Evolutionary conservation across 2,113 vertebrate species (phyloP).

Genomic region (Sinocyclocheilus rhinocerous): DNA sequence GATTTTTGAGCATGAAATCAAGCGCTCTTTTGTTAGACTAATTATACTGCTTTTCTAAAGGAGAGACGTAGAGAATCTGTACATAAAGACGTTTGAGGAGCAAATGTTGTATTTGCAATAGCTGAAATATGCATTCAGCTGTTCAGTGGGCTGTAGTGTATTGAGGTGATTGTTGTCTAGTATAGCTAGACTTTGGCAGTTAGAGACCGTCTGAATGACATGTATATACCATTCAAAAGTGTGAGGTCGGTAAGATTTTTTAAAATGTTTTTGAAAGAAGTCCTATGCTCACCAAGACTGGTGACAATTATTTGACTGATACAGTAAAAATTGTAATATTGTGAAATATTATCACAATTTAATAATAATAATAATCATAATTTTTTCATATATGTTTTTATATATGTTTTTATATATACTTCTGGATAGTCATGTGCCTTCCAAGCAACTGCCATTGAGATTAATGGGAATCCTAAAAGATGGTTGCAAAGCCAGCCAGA

Average conservation of each 20-base stretch:
- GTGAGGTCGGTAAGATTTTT: too few relatives aligned
- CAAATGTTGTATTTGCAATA: background rate
- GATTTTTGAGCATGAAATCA: conserved; percentile 18
- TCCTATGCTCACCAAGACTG: too few relatives aligned
- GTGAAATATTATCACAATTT: too few relatives aligned
- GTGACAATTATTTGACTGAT: too few relatives aligned
- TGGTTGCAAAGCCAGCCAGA: background rate
- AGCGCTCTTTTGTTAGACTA: background rate
- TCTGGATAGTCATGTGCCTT: background rate
- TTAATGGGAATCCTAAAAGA: background rate
- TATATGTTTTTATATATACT: background rate
- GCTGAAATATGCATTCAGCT: background rate
- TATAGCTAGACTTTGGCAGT: too few relatives aligned
- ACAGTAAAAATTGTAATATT: too few relatives aligned
- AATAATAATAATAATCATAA: too few relatives aligned
- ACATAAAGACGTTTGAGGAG: background rate
- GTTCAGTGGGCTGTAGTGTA: background rate
- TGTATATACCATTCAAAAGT: too few relatives aligned
- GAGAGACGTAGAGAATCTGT: background rate
- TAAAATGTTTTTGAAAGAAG: too few relatives aligned
- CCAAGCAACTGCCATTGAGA: conserved; percentile 10
- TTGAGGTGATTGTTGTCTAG: background rate
- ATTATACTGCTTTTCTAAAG: conserved; percentile 11
- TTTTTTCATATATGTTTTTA: too few relatives aligned
- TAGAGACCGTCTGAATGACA: background rate